Base-by-base conservation (phyloP, 2,797 vertebrate genomes). In the Artibeus jamaicensis region DNA sequence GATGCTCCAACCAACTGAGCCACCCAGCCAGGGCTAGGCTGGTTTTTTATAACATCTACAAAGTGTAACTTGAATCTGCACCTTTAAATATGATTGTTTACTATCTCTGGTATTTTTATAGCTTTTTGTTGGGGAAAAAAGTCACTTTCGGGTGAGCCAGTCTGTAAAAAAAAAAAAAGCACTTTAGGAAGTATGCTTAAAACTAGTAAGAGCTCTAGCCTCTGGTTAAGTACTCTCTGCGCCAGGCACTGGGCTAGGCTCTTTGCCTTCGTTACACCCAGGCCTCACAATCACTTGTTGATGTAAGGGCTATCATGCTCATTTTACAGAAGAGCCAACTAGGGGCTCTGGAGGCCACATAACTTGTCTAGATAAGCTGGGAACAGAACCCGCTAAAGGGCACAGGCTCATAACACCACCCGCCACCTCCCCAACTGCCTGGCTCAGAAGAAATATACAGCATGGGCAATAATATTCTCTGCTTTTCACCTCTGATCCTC, bases 41-140 rank as follows among this genome's bases (percentile, higher is more conserved):
- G 12, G 29, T 39, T 68, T n/a, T 78, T 67, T 9, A 7, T 89
- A 87, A 89, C 9, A 46, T 74, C 42, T 86, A 74, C 15, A 55
- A 92, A 87, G 82, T 74, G n/a, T 14, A 74, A 39, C 53, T 84
- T 34, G 8, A 82, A 88, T 44, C 11, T 50, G 39, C 6, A 74
- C 16, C 18, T 93, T 85, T 78, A 86, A 77, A 57, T 57, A 29
- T 86, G 42, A 87, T 68, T 29, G 26, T 42, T 26, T 79, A 71
- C 6, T 90, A 83, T 46, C 34, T 81, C 55, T 76, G 59, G 55
- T 42, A 53, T 37, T 91, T 92, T 71, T 89, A 29, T 37, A 42
- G 37, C n/a, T 93, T 67, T 96, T 46, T 84, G 6, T 92, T 92
- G 55, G 95, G 96, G 85, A 86, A 96, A 89, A 84, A 48, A 81